Percentiles rank a stretch among this genome's conserved stretches.
These are phyloP conservation scores for Tupaia tana DNA, from an alignment of 2,113 vertebrate genomes.

Conservation along the genomic window DNA sequence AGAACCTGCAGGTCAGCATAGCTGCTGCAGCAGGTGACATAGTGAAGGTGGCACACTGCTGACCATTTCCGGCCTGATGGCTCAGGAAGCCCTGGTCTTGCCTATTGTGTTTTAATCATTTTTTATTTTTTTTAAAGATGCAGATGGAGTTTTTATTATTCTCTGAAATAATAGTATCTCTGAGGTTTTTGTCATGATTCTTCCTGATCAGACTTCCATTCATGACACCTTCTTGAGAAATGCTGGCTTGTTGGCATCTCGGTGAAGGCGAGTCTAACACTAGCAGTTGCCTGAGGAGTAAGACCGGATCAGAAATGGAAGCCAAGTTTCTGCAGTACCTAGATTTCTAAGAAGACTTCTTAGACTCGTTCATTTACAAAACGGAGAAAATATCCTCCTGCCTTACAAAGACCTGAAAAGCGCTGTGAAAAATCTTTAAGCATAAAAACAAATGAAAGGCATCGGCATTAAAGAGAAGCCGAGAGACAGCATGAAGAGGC, in stretches of 20 bases:
- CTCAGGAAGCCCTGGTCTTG: neutral
- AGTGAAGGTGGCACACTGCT: fast-evolving
- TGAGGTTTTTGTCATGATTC: neutral
- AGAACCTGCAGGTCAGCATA: neutral
- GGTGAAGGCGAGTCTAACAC: fast-evolving
- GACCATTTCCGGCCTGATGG: fast-evolving
- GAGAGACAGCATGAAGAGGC: neutral
- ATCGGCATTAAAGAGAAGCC: neutral
- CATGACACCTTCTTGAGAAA: neutral
- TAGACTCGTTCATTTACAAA: neutral
- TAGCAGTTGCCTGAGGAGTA: fast-evolving
- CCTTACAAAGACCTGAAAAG: neutral
- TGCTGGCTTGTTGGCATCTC: no score
- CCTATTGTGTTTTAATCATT: neutral
- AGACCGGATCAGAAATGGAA: neutral
- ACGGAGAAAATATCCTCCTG: neutral
- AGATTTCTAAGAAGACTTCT: neutral
- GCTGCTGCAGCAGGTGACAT: fast-evolving
- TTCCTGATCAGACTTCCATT: neutral
- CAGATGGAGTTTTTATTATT: neutral
- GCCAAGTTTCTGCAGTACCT: neutral
- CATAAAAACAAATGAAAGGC: neutral
- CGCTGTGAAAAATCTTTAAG: neutral
- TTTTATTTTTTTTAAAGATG: neutral
- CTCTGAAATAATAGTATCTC: neutral